phyloP scores from a whole-genome alignment of 2,797 vertebrate species.

The Rhinoraja longicauda region DNA sequence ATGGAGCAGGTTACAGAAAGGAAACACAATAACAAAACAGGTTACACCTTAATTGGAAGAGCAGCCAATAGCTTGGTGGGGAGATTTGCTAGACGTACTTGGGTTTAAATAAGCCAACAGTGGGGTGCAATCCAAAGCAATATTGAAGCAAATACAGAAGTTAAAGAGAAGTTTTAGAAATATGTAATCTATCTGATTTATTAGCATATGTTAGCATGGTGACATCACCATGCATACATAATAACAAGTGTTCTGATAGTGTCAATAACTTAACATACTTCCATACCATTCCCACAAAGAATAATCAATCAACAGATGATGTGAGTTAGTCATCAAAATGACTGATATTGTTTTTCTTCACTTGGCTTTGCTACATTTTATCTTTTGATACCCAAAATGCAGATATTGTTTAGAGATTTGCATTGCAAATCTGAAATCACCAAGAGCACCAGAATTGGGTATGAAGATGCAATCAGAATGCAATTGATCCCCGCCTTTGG shows the following conservation, averaged over 20 bases:
- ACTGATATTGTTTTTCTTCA: neutral
- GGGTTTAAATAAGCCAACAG: too few relatives aligned
- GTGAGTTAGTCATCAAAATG: neutral
- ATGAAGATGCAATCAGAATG: neutral
- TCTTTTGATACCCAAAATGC: neutral
- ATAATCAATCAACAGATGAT: neutral
- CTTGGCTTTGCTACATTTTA: neutral
- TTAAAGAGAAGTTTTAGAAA: too few relatives aligned
- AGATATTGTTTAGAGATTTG: neutral
- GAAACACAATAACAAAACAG: too few relatives aligned
- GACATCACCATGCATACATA: neutral
- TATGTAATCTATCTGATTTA: neutral
- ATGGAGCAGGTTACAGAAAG: too few relatives aligned
- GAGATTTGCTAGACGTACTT: too few relatives aligned
- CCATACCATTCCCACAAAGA: neutral
- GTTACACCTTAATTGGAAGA: too few relatives aligned
- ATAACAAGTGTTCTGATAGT: neutral
- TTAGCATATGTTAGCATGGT: neutral
- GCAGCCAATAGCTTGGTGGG: too few relatives aligned
- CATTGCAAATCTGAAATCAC: neutral
- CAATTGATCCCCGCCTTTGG: too few relatives aligned
- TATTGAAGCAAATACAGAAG: too few relatives aligned
- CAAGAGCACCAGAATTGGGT: neutral
- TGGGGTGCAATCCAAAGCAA: too few relatives aligned
- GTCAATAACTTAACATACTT: neutral